Evolutionary conservation across 2,113 vertebrate species (phyloP), one percentile per base, ranked within the genome.

Genomic region (Chauna torquata): DNA sequence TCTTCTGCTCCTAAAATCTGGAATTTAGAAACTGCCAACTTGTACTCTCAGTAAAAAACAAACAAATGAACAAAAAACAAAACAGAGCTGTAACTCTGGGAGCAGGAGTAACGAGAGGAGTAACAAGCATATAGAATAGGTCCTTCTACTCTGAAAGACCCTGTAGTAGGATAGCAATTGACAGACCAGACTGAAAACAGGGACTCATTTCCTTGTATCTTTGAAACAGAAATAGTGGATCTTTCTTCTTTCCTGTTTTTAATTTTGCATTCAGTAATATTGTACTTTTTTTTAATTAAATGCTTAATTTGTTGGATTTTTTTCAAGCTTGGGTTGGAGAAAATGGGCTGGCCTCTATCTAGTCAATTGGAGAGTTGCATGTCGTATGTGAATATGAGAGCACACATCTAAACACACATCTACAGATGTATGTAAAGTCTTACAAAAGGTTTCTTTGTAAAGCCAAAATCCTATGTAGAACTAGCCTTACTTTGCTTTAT

Each of bases 361-460:
- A 32, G 44, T 57, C 44, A 28, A 0, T 68, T 34, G 9, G 45
- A 30, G 50, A 64, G 25, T 9, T 86, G 49, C 3, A 36, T 1
- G 1, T 16, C 27, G 0, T 16, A 7, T 0, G 0, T 52, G 17
- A 52, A 2, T 36, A 13, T 1, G 16, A 59, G 16, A 38, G 34
- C 42, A 57, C 57, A 83, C 61, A n/a, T n/a, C n/a, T n/a, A n/a
- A n/a, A 58, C 45, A n/a, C 52, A 17, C 14, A 4, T 3, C 11
- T 82, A 16, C 75, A 77, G 22, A 4, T 65, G 8, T n/a, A 71
- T 16, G 4, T 30, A 15, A 62, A 83, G 27, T 47, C 66, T 64
- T 50, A 68, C n/a, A 23, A 92, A 89, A 82, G 4, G 57, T 71
- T 68, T 59, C 52, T 82, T 90, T 61, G 24, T n/a, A 77, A 89